These are phyloP conservation scores for Phortica magna DNA, from an alignment of 2,888 invertebrate species.

Conservation along the genomic window DNA sequence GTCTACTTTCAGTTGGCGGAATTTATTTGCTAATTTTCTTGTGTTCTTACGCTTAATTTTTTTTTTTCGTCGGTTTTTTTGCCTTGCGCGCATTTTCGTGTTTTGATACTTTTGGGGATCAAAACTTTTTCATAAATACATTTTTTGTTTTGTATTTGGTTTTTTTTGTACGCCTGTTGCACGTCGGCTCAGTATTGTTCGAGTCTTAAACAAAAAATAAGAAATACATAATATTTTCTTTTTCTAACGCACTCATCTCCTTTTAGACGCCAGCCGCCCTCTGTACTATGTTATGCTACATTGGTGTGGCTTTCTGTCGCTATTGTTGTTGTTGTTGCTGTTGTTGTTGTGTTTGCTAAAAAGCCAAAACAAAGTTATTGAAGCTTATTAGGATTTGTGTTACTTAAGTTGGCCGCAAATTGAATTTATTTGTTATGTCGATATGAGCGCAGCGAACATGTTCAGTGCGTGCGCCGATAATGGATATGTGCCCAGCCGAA, in stretches of 20 bases:
- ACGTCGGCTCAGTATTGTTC: background rate
- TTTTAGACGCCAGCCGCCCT: background rate
- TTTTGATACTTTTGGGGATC: constrained; percentile 31
- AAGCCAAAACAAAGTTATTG: constrained; percentile 25
- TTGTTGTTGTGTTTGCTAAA: background rate
- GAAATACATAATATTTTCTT: background rate
- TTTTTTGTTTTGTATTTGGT: constrained; percentile 6
- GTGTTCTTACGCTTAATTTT: constrained; percentile 12
- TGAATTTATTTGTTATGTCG: constrained; percentile 37
- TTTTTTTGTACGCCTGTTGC: constrained; percentile 33
- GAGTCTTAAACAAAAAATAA: background rate
- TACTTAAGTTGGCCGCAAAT: constrained; percentile 36
- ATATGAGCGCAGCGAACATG: constrained; percentile 13
- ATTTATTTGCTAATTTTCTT: constrained; percentile 34
- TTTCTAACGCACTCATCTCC: background rate
- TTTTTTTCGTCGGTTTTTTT: background rate
- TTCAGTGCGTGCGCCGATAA: background rate
- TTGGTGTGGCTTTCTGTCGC: no score
- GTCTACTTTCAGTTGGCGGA: constrained; percentile 1
- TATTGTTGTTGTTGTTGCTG: no score
- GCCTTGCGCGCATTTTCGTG: background rate
- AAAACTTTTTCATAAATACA: constrained; percentile 33
- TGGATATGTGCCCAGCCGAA: background rate
- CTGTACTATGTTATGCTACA: background rate
- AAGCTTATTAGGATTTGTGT: constrained; percentile 40